phyloP scores from a whole-genome alignment of 92 coral and sea anemone genomes.

The Zoanthus gigantus region DNA sequence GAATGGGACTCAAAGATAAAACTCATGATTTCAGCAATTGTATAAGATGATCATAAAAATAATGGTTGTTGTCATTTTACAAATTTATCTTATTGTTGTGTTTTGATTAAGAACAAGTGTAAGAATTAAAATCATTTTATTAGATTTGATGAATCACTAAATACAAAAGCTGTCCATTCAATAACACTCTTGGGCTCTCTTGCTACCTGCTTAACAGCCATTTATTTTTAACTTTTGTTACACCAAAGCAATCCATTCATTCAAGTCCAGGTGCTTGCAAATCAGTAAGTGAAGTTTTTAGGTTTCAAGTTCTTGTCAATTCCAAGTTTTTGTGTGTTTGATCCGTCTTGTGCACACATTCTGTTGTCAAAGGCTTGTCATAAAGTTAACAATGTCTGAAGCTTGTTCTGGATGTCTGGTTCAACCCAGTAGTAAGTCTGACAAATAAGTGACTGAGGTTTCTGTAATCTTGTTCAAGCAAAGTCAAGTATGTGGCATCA shows the following conservation, averaged over 20 bases:
- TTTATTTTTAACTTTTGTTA: not conserved
- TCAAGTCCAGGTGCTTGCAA: constrained; percentile 40
- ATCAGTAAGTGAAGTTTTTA: constrained; percentile 30
- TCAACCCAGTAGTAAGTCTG: constrained; percentile 40
- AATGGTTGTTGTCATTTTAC: no score
- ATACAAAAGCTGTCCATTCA: not conserved
- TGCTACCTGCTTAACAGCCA: not conserved
- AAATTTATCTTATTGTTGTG: no score
- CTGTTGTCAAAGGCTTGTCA: constrained; percentile 35
- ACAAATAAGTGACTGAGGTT: constrained; percentile 10
- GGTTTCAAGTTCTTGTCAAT: constrained; percentile 38
- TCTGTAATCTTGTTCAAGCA: constrained; percentile 51
- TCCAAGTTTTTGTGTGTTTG: constrained; percentile 21
- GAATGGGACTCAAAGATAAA: not conserved
- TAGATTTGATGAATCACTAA: not conserved
- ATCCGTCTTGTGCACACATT: constrained; percentile 35
- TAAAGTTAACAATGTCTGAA: constrained; percentile 22
- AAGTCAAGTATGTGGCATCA: constrained; percentile 30
- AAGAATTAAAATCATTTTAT: not conserved
- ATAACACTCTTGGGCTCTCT: not conserved
- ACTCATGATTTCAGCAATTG: not conserved
- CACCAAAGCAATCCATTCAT: constrained; percentile 23
- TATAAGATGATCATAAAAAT: not conserved
- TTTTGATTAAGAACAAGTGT: not conserved
- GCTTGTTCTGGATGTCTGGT: constrained; percentile 27